Evolutionary conservation across 2,888 invertebrate species (phyloP).

Genomic region (Sylvicola fuscatus): DNA sequence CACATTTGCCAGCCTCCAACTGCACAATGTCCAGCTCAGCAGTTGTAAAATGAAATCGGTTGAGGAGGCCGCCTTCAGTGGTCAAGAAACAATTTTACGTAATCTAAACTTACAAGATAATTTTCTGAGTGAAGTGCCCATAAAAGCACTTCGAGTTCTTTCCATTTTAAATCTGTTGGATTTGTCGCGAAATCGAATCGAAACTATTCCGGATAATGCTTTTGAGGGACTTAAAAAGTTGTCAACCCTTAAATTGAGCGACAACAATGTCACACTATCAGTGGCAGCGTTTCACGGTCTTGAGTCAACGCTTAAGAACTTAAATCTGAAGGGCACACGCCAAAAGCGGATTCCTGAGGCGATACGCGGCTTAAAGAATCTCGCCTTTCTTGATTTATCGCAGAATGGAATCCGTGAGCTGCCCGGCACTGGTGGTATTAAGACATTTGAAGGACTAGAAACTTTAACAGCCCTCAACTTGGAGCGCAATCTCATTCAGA

Average conservation of each 20-base stretch:
- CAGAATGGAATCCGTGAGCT: conserved; percentile 71
- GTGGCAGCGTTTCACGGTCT: conserved; percentile 54
- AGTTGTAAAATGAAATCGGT: conserved; percentile 56
- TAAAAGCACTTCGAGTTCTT: conserved; percentile 43
- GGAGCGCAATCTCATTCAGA: conserved; percentile 70
- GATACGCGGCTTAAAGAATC: conserved; percentile 49
- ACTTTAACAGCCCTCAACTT: conserved; percentile 72
- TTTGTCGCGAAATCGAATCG: conserved; percentile 62
- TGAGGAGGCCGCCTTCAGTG: conserved; percentile 54
- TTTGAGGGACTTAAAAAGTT: conserved; percentile 52
- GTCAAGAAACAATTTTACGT: conserved; percentile 59
- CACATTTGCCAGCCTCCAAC: conserved; percentile 44
- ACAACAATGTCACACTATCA: conserved; percentile 63
- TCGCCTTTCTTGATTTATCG: conserved; percentile 77
- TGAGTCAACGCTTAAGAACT: conserved; percentile 62
- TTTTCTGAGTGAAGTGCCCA: conserved; percentile 56
- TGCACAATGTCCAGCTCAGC: conserved; percentile 69
- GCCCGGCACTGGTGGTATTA: conserved; percentile 44
- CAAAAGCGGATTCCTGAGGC: conserved; percentile 64
- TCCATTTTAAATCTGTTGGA: conserved; percentile 58
- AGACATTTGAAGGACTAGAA: conserved; percentile 54
- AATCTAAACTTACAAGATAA: conserved; percentile 76
- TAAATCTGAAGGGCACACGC: conserved; percentile 72
- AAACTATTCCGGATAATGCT: conserved; percentile 47
- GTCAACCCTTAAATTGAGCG: conserved; percentile 65